A percentile compares a stretch with the other conserved stretches of the same genome.
These are phyloP conservation scores for Campoletis sonorensis DNA, from an alignment of 1,140 invertebrate genomes.

Conservation along the genomic window DNA sequence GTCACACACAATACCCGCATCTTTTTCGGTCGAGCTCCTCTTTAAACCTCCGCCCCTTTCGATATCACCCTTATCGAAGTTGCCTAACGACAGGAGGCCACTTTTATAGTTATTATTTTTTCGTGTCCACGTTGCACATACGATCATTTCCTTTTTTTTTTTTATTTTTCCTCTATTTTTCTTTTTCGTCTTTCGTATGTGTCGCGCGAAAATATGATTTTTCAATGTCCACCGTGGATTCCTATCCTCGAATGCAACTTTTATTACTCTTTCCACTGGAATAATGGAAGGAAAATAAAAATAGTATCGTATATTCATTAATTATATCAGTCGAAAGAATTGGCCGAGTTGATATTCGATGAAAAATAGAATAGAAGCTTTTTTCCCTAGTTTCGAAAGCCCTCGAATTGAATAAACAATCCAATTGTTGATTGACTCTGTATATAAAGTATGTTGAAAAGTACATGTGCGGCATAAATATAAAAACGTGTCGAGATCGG, in stretches of 20 bases:
- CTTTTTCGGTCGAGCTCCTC: slow-evolving; percentile 37
- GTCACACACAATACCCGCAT: slow-evolving; percentile 23
- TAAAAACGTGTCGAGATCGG: not conserved
- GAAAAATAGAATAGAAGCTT: no score
- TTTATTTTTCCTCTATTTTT: not conserved
- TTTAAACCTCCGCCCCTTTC: slow-evolving; percentile 4
- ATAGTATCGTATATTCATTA: no score
- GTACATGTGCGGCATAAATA: not conserved
- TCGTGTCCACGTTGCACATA: slow-evolving; percentile 69
- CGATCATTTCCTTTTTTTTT: slow-evolving; percentile 40
- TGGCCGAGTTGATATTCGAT: no score
- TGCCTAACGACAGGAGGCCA: slow-evolving; percentile 21
- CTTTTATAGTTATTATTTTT: slow-evolving; percentile 75
- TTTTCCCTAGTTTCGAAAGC: no score
- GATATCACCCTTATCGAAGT: slow-evolving; percentile 27
- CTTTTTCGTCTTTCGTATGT: not conserved
- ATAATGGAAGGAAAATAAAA: not conserved
- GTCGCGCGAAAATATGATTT: not conserved
- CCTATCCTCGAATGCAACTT: no score
- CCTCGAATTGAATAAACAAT: no score
- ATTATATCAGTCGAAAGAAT: no score
- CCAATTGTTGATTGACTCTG: no score
- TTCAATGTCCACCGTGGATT: not conserved
- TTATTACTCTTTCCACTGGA: not conserved
- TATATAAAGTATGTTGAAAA: not conserved